Evolutionary conservation across 2,113 vertebrate genomes (phyloP), one percentile per base, ranked within the genome.

Genomic region (Xerus inauris): DNA sequence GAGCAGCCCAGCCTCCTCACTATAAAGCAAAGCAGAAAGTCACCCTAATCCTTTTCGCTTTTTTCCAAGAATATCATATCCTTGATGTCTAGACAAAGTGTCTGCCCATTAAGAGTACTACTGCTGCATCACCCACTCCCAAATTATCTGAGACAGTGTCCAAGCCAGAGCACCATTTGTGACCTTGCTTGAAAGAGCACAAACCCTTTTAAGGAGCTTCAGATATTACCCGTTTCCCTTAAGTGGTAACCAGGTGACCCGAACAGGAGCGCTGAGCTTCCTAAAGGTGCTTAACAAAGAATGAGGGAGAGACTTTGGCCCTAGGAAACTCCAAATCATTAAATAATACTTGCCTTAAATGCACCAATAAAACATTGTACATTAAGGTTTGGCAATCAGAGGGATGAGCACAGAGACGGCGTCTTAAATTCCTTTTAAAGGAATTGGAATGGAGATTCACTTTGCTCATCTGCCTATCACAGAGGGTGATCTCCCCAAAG

Each of bases 401-500:
- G 45, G 32, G 59, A 72, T n/a, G 93, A 91, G 72, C 45, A 95
- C 47, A 59, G 47, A 97, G 90, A 94, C 85, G 59, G 91, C 94
- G 94, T 98, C 96, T 97, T 96, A 95, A 97, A 97, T 97, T 97
- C 97, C 96, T 98, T 98, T 98, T 97, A 98, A 97, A 79, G 89
- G 89, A 97, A 97, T 88, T 97, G 92, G 96, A 96, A 94, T 65
- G 26, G 91, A 97, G 96, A 98, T 97, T 97, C 94, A 93, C 96
- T 98, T 97, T 97, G 97, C 97, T 98, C 97, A 79, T 98, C 96
- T 98, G 97, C 94, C 91, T 98, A 98, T 98, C 98, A 91, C 94
- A 96, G 97, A 98, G 97, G 96, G 93, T 75, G 94, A 98, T 96
- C 98, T 98, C 98, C 98, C 98, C 57, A 45, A 98, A 98, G 98